Base-by-base conservation (phyloP, 1,140 invertebrate species). In the Macrostomum lignano region DNA sequence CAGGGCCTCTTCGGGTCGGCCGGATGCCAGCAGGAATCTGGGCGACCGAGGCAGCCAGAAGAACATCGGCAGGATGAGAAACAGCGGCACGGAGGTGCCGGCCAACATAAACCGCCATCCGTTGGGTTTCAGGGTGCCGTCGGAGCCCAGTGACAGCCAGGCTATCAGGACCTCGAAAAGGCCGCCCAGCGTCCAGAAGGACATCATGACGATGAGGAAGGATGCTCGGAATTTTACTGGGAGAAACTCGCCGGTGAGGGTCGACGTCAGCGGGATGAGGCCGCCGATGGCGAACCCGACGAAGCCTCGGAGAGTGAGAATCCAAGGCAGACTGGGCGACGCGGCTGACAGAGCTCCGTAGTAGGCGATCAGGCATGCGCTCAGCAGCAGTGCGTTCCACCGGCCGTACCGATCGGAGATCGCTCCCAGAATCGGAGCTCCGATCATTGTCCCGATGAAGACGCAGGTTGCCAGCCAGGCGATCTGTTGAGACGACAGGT, bases 1-100 rank as follows among this genome's bases (percentile, higher is more conserved):
- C 28, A 78, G 52, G 7, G 81, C 81, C 55, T 74, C 72, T 24
- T 84, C 74, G 19, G 68, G 68, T 45, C 72, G 65, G 2, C 79
- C 81, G 42, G 67, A 69, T 7, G 74, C 68, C 17, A 82, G 73
- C 43, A 79, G 67, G 55, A 68, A 88, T 30, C 76, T 62, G 7
- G 76, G 74, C 40, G 77, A 84, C 60, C 84, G 78, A 26, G 79
- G 79, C 28, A 84, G n/a, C n/a, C n/a, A n/a, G n/a, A n/a, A n/a
- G n/a, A n/a, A n/a, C n/a, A n/a, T n/a, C n/a, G n/a, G n/a, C n/a
- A 84, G 82, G 21, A 77, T 57, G 25, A n/a, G n/a, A n/a, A 84
- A 60, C 25, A 82, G 60, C 2, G 82, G 82, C 36, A 77, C 62
- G 0, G 78, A 72, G 2, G 78, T 84, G 5, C 86, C 54, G 17